A percentile compares a stretch with the other conserved stretches of the same genome.
Conservation (phyloP, 2,113 vertebrate genomes). For the Prunella fulvescens region DNA sequence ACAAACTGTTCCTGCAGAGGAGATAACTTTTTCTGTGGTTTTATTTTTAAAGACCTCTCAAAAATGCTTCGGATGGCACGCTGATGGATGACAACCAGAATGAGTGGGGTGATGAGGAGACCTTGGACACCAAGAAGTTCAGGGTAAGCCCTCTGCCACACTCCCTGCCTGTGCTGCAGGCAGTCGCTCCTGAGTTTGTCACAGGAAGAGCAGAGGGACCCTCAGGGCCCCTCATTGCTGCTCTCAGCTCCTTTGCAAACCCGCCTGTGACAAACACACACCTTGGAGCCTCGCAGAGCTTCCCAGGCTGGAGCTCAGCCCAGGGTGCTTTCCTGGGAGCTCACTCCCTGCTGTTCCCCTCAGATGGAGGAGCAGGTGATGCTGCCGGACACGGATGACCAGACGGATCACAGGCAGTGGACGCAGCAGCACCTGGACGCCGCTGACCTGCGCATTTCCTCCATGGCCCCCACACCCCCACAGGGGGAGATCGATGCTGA, state of each 20-base stretch:
- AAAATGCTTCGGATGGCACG: constrained; percentile 87
- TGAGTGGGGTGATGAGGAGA: constrained; percentile 91
- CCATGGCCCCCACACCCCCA: constrained; percentile 92
- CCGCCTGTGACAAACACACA: background rate
- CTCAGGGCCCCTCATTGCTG: background rate
- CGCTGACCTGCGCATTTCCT: constrained; percentile 89
- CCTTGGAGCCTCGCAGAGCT: background rate
- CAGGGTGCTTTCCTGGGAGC: background rate
- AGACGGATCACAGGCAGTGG: constrained; percentile 95
- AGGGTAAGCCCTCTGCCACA: constrained; percentile 74
- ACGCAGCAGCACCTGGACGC: constrained; percentile 98
- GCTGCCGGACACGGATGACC: constrained; percentile 79
- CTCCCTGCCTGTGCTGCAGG: background rate
- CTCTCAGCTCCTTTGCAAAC: background rate
- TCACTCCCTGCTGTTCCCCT: background rate
- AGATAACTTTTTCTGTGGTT: background rate
- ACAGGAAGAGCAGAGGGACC: background rate
- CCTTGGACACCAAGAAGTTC: constrained; percentile 88
- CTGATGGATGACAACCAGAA: constrained; percentile 95
- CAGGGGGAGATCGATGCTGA: constrained; percentile 93
- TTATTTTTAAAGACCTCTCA: constrained; percentile 82
- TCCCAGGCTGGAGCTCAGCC: background rate
- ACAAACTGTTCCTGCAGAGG: background rate
- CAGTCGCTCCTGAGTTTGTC: background rate
- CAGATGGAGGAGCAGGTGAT: constrained; percentile 91